Base-by-base conservation (phyloP, 2,113 vertebrate genomes). In the Dolichallabes microphthalmus region DNA sequence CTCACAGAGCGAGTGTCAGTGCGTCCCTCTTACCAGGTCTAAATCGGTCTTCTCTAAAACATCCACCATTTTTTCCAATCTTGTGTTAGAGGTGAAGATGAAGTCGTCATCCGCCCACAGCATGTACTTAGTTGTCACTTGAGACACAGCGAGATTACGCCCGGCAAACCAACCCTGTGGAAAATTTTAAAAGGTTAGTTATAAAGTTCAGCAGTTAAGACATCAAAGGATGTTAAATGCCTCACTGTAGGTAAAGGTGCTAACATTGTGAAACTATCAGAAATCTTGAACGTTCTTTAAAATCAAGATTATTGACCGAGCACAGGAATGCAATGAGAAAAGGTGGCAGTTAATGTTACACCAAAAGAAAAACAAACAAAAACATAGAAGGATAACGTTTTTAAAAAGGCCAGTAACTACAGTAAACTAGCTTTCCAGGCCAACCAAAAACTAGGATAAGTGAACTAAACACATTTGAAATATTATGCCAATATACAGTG, bases 41-140 rank as follows among this genome's bases (percentile, higher is more conserved):
- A 98, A 86, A 10, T 93, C 94, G 12, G 97, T 97, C 86, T 87
- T 94, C 91, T 98, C 97, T 39, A 98, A 89, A 71, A 98, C 93
- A 4, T 97, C 96, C 90, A 98, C 96, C 86, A 98, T 94, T 89
- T 92, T 96, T 92, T 98, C 96, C 87, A 98, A 86, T 83, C 94
- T 95, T 13, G 97, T 98, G 76, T 93, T 95, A 27, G 92, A 88
- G 0, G 94, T 96, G 89, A 98, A 98, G 90, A 97, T 88, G 50
- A 97, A 98, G 83, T 98, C 97, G 63, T 98, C 97, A 83, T 98
- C 97, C 69, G 94, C 96, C 97, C 97, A 98, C 63, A 98, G 92
- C n/a, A 98, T 93, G 30, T 98, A 98, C 88, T 98, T 98, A 39
- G 97, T 98, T 88, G 90, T 93, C 30, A 97, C 97, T 88, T 98